These are phyloP conservation scores for Rotaria socialis DNA, from an alignment of 2,888 invertebrate species.

Conservation along the genomic window DNA sequence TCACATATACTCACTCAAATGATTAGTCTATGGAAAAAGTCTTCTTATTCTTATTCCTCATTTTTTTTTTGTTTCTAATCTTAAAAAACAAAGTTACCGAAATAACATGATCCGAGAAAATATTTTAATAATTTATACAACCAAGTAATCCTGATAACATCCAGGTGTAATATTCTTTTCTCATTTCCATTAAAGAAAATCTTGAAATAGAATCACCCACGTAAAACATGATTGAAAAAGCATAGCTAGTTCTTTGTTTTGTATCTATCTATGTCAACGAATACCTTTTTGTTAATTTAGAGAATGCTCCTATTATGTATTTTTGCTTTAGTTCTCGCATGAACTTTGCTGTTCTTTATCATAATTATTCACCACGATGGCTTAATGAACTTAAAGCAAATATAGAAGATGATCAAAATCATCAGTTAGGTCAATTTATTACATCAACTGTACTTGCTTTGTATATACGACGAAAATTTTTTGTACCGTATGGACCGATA, in stretches of 20 bases:
- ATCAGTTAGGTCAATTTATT: background rate
- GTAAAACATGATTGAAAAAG: background rate
- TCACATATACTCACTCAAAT: background rate
- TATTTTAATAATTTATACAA: background rate
- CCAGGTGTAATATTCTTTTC: background rate
- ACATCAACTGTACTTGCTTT: constrained; percentile 31
- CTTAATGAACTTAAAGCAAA: background rate
- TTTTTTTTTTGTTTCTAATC: background rate
- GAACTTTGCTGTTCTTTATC: constrained; percentile 26
- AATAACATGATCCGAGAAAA: background rate
- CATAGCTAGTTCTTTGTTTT: too few relatives aligned
- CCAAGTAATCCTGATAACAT: too few relatives aligned
- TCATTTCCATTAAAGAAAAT: background rate
- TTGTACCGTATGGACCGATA: constrained; percentile 7
- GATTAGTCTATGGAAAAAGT: background rate
- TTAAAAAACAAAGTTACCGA: background rate
- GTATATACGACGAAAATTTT: constrained; percentile 7
- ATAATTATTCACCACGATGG: background rate
- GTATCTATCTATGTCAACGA: background rate
- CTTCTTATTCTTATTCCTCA: background rate
- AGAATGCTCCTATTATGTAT: background rate
- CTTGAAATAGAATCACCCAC: background rate
- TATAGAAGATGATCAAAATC: background rate
- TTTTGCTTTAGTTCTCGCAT: background rate
- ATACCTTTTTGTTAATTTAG: background rate